Evolutionary conservation across 1,140 invertebrate species (phyloP).

Genomic region (Amyelois transitella): DNA sequence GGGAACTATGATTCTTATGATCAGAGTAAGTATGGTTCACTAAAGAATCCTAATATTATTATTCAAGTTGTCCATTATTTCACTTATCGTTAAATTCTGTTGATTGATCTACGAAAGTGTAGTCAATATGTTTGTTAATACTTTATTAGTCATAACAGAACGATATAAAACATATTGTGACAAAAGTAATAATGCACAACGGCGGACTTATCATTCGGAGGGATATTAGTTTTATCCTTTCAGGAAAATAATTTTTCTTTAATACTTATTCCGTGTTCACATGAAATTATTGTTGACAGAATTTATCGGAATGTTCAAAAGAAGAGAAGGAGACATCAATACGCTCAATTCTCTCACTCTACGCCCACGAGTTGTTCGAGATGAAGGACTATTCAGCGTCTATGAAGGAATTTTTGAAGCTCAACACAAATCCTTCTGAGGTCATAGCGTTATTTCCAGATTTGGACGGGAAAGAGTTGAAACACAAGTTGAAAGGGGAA

Average conservation of each 20-base stretch:
- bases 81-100: too few species aligned
- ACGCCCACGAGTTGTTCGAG: constrained; percentile 93
- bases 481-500: constrained; percentile 79
- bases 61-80: too few species aligned
- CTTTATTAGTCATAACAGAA: too few species aligned
- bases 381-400: constrained; percentile 91
- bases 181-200: too few species aligned
- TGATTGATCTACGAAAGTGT: too few species aligned
- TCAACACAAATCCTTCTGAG: constrained; percentile 94
- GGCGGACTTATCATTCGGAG: too few species aligned
- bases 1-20: constrained; percentile 24
- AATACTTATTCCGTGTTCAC: not conserved
- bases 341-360: constrained; percentile 90
- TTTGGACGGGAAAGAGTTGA: constrained; percentile 78
- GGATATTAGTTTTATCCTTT: too few species aligned
- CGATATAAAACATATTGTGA: too few species aligned
- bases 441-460: constrained; percentile 96
- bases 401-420: constrained; percentile 91
- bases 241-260: too few species aligned
- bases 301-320: constrained; percentile 86
- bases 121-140: too few species aligned
- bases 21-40: constrained; percentile 30
- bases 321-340: constrained; percentile 88
- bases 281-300: constrained; percentile 76
- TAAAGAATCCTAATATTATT: too few species aligned